Evolutionary conservation across 2,888 invertebrate genomes (phyloP).

Genomic region (Chalcosyrphus nemorum): DNA sequence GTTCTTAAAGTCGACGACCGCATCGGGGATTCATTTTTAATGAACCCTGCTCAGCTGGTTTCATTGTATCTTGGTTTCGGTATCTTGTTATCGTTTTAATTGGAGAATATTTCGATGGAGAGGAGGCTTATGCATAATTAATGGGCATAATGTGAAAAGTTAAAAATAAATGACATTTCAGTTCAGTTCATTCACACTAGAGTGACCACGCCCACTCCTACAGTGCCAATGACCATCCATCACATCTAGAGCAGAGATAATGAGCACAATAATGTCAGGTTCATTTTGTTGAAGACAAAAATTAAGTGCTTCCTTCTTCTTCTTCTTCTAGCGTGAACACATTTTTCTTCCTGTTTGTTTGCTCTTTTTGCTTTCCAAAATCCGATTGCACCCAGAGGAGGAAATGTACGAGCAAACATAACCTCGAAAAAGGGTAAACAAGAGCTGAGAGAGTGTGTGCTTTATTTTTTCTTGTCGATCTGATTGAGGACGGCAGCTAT

Average conservation of each 20-base stretch:
- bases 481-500: constrained; percentile 13
- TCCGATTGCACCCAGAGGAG: background rate
- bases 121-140: background rate
- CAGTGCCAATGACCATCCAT: background rate
- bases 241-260: background rate
- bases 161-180: background rate
- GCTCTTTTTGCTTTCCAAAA: background rate
- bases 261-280: no score
- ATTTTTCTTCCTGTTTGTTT: constrained; percentile 6
- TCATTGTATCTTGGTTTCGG: background rate
- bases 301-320: background rate
- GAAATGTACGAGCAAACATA: constrained; percentile 22
- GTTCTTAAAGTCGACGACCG: background rate
- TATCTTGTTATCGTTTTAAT: constrained; percentile 27
- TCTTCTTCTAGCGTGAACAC: background rate
- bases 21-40: constrained; percentile 35
- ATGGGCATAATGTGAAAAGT: background rate
- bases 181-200: background rate
- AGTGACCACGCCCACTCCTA: background rate
- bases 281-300: background rate
- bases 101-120: background rate
- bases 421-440: constrained; percentile 34
- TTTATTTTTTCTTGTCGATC: background rate
- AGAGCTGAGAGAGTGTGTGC: background rate
- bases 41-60: constrained; percentile 7